Evolutionary conservation across 2,797 vertebrate species (phyloP), one percentile per base, ranked within the genome.

Genomic region (Danio kyathit): DNA sequence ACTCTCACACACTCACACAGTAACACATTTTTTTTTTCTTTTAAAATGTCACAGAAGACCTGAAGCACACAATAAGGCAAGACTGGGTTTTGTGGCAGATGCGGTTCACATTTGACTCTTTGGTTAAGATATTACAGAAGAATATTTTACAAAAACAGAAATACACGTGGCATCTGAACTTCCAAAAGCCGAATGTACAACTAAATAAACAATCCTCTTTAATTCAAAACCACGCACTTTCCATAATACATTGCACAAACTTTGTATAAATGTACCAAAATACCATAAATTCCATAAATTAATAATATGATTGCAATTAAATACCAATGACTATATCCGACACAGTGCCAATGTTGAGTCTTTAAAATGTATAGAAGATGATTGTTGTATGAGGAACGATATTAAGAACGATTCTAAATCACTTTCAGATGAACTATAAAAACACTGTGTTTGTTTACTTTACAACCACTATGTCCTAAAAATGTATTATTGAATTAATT

Each of bases 61-160:
- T 40, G 41, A 67, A 49, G 12, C 48, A 44, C 67, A 52, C 19
- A 44, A 13, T 52, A 63, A 79, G 38, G 48, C 67, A 63, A 60
- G 56, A 44, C 16, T 67, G 52, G 67, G 73, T 64, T 76, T 41
- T 65, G 4, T 41, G 46, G 21, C 38, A 14, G 48, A 79, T 69
- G 54, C 12, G 19, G n/a, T 79, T 79, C 77, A 72, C 77, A 79
- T 79, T 79, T 6, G 11, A 29, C 64, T 78, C 76, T 69, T 79
- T 79, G 57, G 67, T 79, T 79, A 65, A 44, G 51, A 76, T 54
- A 14, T 79, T 14, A 60, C 29, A 54, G 52, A 56, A 46, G 57
- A 60, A 14, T 49, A 65, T 46, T 40, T 41, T 6, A 11, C 3
- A 57, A 6, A 56, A 51, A 38, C 6, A 38, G 13, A 38, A 60